These are phyloP conservation scores for Diabrotica virgifera DNA, from an alignment of 1,140 invertebrate species.

Conservation along the genomic window DNA sequence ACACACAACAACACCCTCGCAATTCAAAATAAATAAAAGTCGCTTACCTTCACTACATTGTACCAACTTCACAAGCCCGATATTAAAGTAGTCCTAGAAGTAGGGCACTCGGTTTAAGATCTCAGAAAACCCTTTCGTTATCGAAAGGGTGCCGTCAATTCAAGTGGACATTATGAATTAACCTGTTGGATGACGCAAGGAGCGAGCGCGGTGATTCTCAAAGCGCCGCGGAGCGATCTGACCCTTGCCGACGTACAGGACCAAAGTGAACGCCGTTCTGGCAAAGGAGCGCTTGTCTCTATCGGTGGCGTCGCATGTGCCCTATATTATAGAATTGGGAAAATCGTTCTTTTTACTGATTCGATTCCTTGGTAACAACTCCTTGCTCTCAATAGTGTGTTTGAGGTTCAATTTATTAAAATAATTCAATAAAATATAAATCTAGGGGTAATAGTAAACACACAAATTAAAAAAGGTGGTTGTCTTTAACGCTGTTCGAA, in stretches of 20 bases:
- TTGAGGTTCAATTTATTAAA: too few relatives aligned
- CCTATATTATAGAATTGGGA: not conserved
- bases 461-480: too few relatives aligned
- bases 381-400: too few relatives aligned
- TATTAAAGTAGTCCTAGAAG: too few relatives aligned
- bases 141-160: conserved; percentile 18
- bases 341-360: not conserved
- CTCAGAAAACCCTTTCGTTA: conserved; percentile 4
- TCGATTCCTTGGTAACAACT: too few relatives aligned
- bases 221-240: conserved; percentile 5
- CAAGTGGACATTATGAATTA: conserved; percentile 27
- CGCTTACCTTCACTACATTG: too few relatives aligned
- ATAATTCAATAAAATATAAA: too few relatives aligned
- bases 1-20: too few relatives aligned
- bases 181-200: conserved; percentile 23
- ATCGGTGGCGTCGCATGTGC: not conserved
- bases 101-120: not conserved
- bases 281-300: not conserved
- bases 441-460: too few relatives aligned
- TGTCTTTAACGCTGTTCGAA: too few relatives aligned
- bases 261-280: not conserved
- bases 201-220: conserved; percentile 14
- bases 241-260: not conserved
- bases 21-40: too few relatives aligned
- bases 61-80: too few relatives aligned